Evolutionary conservation across 2,113 vertebrate species (phyloP).

Genomic region (Ellobius talpinus): DNA sequence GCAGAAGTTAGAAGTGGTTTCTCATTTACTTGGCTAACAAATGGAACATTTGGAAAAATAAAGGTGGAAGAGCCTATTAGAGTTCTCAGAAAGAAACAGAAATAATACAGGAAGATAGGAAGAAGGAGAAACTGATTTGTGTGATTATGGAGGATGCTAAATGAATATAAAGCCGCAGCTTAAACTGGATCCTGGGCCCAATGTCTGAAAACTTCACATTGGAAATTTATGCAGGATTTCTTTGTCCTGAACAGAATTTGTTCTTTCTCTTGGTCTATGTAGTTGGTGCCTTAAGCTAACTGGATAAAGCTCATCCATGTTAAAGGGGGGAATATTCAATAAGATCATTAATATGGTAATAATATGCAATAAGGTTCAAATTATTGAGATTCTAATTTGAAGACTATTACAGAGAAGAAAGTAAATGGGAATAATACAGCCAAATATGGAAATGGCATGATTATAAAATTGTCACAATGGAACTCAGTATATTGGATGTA

Average conservation of each 20-base stretch:
- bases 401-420: background rate
- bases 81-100: background rate
- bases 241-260: background rate
- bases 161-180: background rate
- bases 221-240: background rate
- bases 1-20: background rate
- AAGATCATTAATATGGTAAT: background rate
- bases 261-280: background rate
- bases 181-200: background rate
- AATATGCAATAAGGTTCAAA: background rate
- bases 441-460: background rate
- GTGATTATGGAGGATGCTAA: background rate
- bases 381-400: background rate
- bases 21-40: constrained; percentile 9
- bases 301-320: background rate
- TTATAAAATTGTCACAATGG: background rate
- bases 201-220: background rate
- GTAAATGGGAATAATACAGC: no score
- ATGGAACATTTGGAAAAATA: background rate
- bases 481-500: background rate
- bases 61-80: background rate
- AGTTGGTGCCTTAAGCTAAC: background rate
- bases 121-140: background rate
- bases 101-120: background rate
- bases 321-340: background rate